Conservation (phyloP, 2,113 vertebrate species). For the Platysteira castanea region DNA sequence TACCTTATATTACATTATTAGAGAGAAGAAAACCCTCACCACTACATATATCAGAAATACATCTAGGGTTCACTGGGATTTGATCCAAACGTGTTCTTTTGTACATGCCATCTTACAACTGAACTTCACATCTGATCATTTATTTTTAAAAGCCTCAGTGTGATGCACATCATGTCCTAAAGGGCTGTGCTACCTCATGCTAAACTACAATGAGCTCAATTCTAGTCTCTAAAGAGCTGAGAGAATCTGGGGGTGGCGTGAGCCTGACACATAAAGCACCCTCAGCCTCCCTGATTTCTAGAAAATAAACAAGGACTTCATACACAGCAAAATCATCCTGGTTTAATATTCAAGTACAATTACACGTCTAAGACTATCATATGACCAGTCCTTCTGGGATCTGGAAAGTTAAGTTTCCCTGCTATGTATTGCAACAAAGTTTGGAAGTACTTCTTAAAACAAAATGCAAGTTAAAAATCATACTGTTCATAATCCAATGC, state of each 20-base stretch:
- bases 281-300: accelerated
- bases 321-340: not conserved
- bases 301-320: not conserved
- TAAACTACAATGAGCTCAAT: not conserved
- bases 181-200: not conserved
- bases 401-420: not conserved
- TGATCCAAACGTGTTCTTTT: not conserved
- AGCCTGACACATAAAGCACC: not conserved
- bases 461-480: not conserved
- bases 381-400: not conserved
- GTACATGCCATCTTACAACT: not conserved
- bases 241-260: accelerated
- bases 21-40: not conserved
- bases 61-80: not conserved
- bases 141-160: not conserved
- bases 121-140: not conserved
- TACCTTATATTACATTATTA: not conserved
- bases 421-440: not conserved
- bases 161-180: not conserved
- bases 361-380: not conserved
- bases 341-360: not conserved
- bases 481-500: not conserved
- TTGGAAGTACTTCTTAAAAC: not conserved
- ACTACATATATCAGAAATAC: not conserved
- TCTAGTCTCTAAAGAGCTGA: not conserved